Evolutionary conservation across 2,888 invertebrate species (phyloP), one percentile per base, ranked within the genome.

Genomic region (Habrosyne pyritoides): DNA sequence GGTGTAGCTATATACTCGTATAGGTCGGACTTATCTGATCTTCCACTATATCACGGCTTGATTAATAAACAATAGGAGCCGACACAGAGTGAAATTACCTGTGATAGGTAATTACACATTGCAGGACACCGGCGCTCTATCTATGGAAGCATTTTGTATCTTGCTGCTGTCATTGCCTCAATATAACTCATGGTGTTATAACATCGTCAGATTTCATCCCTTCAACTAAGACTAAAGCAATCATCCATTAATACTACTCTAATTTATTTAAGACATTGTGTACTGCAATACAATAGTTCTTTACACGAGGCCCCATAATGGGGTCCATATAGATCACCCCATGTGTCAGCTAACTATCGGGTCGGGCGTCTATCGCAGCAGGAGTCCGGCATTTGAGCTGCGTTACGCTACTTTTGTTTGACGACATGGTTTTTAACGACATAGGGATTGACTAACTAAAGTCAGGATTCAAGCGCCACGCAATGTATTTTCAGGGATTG

Each of bases 341-440:
- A 42, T 42, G 42, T 42, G 42, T 42, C 18, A 42, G 42, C 18
- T 42, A 42, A 42, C 42, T 42, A 42, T 42, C 42, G 42, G 42
- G 42, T 5, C 18, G 18, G 42, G 42, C 42, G 42, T 42, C 42
- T n/a, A 8, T 42, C 42, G 18, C 42, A 42, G 42, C 42, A n/a
- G 42, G 42, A 42, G 42, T 18, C 42, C 42, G 42, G 42, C 42
- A 18, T 42, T 42, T 42, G 42, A 42, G 42, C 42, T 8, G 42
- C 42, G 42, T 42, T n/a, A 8, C 42, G 42, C 18, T 18, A 42
- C 42, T 42, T 42, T 42, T 18, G 42, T 42, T 42, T 42, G 42
- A 18, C 18, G 42, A 42, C 42, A 42, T 24, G 24, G 4, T 24
- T 24, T 24, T 24, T 24, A 24, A 24, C 24, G 24, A 24, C 24